Evolutionary conservation across 2,888 invertebrate species (phyloP), one percentile per base, ranked within the genome.

Genomic region (Calameuta filiformis): DNA sequence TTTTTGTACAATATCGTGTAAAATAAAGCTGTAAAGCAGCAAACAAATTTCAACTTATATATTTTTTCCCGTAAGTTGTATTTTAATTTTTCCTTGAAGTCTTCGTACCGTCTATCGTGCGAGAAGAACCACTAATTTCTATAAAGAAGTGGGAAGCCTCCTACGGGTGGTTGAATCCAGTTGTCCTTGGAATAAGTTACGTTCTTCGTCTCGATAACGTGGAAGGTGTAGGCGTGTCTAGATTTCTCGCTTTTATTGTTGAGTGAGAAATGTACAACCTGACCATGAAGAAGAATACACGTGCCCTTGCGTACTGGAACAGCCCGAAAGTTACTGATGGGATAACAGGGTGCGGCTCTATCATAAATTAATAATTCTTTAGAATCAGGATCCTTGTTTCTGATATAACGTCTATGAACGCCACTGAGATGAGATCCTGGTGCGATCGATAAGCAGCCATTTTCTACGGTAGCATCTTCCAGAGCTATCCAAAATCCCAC

Each of bases 181-280:
- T 98, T 99, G 11, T 96, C 94, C 71, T 94, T 91, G 0, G 97
- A 95, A 92, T 96, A 99, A 77, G 93, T 92, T 40, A 96, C 95
- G 79, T 95, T 92, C 31, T 95, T 92, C 81, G 94, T 94, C 91
- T 99, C 99, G 78, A 97, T 94, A 0, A 98, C 94, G 91, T 99
- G 99, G 92, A 99, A 98, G 11, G 98, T 98, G 92, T 99, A 99
- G 1, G 97, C 98, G 87, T 98, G 97, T 56, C 99, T 94, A n/a
- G 97, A 96, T 82, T 94, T 94, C 3, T 93, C 90, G 0, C 98
- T 98, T 80, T 93, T 95, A 91, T 99, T 99, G 12, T 93, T 93
- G 76, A 96, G 96, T 88, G 98, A 99, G 89, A 96, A 96, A 91
- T 99, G 99, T 0, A 99, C 96, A 0, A 98, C 97, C 89, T 96